A percentile compares a stretch with the other conserved stretches of the same genome.
These are phyloP conservation scores for Chanos chanos DNA, from an alignment of 2,797 vertebrate species.

Conservation along the genomic window DNA sequence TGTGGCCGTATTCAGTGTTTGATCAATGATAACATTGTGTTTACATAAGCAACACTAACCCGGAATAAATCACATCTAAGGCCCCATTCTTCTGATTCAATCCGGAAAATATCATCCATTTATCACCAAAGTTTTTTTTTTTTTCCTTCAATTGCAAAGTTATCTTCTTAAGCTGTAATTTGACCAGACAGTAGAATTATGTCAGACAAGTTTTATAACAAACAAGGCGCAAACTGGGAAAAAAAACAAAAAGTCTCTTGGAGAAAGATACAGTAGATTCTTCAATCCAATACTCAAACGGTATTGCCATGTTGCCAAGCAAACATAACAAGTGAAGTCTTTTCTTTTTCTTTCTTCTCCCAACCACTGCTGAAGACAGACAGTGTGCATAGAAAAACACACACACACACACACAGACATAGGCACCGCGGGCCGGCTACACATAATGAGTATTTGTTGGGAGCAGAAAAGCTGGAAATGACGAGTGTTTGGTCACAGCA, in stretches of 20 bases:
- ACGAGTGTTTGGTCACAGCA: conserved; percentile 56
- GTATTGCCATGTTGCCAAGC: conserved; percentile 62
- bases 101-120: too few species aligned
- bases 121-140: too few species aligned
- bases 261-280: conserved; percentile 65
- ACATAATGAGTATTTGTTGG: conserved; percentile 67
- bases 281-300: conserved; percentile 66
- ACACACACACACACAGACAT: conserved; percentile 55
- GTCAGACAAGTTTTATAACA: conserved; percentile 56
- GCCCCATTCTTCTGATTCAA: too few species aligned
- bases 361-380: conserved; percentile 58
- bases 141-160: conserved; percentile 42
- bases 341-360: conserved; percentile 44
- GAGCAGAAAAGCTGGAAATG: conserved; percentile 66
- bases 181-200: conserved; percentile 62
- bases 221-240: conserved; percentile 61
- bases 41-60: too few species aligned
- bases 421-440: conserved; percentile 54
- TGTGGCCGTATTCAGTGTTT: too few species aligned
- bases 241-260: conserved; percentile 61
- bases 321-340: conserved; percentile 64
- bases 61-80: too few species aligned
- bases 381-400: conserved; percentile 51
- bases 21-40: too few species aligned
- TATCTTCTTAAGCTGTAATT: conserved; percentile 56